Evolutionary conservation across 2,113 vertebrate genomes (phyloP).

Genomic region (Pontoporia blainvillei): DNA sequence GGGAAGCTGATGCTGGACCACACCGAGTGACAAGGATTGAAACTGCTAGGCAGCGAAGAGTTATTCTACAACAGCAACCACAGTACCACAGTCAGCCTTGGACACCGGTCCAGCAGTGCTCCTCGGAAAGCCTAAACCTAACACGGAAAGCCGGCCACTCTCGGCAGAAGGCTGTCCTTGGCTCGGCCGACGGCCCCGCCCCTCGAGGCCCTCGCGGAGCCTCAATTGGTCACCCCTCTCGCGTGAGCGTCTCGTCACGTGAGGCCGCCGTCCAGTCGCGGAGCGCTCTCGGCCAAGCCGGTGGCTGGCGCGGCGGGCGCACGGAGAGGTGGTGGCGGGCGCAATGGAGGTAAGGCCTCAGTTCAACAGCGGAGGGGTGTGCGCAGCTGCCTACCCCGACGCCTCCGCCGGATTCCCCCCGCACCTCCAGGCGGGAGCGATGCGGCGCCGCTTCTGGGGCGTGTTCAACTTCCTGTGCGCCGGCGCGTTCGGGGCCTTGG

Average conservation of each 20-base stretch:
- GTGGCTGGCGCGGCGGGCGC: rapidly evolving
- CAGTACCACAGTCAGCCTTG: background rate
- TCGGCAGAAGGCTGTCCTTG: rapidly evolving
- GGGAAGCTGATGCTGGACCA: background rate
- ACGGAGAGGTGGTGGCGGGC: rapidly evolving
- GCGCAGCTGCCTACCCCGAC: background rate
- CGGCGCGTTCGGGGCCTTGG: constrained; percentile 87
- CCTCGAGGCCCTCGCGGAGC: rapidly evolving
- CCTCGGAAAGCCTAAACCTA: background rate
- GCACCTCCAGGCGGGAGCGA: constrained; percentile 59
- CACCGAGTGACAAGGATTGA: background rate
- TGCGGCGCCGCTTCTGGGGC: constrained; percentile 76
- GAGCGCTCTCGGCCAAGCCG: background rate
- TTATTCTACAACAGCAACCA: no score
- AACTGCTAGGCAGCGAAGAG: no score
- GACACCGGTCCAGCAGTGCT: rapidly evolving
- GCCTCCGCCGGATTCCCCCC: background rate
- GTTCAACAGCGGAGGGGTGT: rapidly evolving
- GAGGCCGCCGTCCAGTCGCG: background rate
- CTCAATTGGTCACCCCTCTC: background rate
- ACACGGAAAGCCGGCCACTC: rapidly evolving
- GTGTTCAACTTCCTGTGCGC: constrained; percentile 83
- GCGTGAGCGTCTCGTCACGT: background rate
- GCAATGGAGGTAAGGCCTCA: background rate
- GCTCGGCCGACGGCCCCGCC: rapidly evolving